Percentiles rank a stretch among this genome's conserved stretches.
Evolutionary conservation across 1,140 invertebrate species (phyloP).

Genomic region (Conus ventricosus): DNA sequence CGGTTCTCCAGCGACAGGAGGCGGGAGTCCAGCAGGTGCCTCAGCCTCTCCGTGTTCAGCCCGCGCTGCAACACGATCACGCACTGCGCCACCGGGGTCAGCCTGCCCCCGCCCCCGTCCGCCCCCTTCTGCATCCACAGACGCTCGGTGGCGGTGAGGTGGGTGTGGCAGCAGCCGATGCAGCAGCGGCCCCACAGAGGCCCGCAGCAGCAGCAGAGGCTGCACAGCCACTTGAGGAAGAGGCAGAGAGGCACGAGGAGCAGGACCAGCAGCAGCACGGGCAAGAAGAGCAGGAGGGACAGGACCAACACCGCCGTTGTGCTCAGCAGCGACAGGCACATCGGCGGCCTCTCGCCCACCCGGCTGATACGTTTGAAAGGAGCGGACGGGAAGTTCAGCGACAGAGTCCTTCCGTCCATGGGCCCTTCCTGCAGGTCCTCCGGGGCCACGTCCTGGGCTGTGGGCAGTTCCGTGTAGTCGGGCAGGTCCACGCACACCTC

Average conservation of each 20-base stretch:
- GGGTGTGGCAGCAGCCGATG: constrained; percentile 64
- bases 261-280: constrained; percentile 60
- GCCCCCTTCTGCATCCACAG: constrained; percentile 72
- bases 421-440: constrained; percentile 24
- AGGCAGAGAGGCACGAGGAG: constrained; percentile 70
- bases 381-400: constrained; percentile 55
- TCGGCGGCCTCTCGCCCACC: constrained; percentile 57
- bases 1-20: constrained; percentile 74
- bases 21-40: constrained; percentile 74
- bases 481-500: constrained; percentile 49
- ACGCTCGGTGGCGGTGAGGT: constrained; percentile 72
- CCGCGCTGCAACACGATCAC: constrained; percentile 77
- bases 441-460: constrained; percentile 26
- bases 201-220: constrained; percentile 56
- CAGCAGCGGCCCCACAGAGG: constrained; percentile 55
- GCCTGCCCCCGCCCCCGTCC: constrained; percentile 59
- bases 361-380: constrained; percentile 72
- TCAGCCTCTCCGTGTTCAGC: constrained; percentile 73
- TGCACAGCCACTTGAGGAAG: constrained; percentile 65
- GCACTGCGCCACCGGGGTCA: constrained; percentile 75
- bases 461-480: constrained; percentile 34
- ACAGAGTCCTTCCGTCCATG: neutral
- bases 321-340: constrained; percentile 70
- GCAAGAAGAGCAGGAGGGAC: constrained; percentile 70
- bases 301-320: constrained; percentile 71